Evolutionary conservation across 2,888 invertebrate species (phyloP), one percentile per base, ranked within the genome.

Genomic region (Drosophila eohydei): DNA sequence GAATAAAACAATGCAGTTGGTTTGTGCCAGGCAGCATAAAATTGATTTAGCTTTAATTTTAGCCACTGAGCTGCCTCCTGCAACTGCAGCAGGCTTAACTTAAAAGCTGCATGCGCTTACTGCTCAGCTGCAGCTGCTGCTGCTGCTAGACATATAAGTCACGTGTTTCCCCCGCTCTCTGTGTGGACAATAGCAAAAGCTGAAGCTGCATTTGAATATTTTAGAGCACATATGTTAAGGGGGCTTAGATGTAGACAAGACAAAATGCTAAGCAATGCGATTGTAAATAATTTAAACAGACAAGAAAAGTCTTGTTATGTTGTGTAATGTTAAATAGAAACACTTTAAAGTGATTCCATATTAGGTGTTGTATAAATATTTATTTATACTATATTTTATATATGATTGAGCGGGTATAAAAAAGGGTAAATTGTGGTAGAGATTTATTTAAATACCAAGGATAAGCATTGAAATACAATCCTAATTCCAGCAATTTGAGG

Each of bases 111-210:
- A 57, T 12, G 21, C 58, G 38, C 41, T 50, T 44, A 5, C 30
- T 41, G 73, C 59, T 56, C 52, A 65, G 52, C 50, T 50, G 48
- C 44, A 60, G 54, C 46, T 48, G 43, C 43, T 21, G 21, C 41
- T 40, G 40, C 8, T 41, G 8, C 16, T 21, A 68, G 74, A 70
- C 81, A 76, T 82, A 86, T 76, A 82, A 88, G 74, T 85, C 88
- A 88, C 80, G 44, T 64, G 58, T 57, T 56, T 44, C 62, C 60
- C 68, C n/a, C 28, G 0, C 28, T 11, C 30, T 11, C n/a, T 26
- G 32, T 50, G 32, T 32, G 40, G 77, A 16, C 36, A 36, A 40
- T 46, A 16, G 55, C 46, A 32, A 28, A 51, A 34, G 52, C 52
- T 51, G 28, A 28, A 57, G 51, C 51, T 40, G 60, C 56, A 74